Percentiles rank a stretch among this genome's conserved stretches.
phyloP scores from a whole-genome alignment of 2,797 vertebrate genomes.

The Poecile montanus region DNA sequence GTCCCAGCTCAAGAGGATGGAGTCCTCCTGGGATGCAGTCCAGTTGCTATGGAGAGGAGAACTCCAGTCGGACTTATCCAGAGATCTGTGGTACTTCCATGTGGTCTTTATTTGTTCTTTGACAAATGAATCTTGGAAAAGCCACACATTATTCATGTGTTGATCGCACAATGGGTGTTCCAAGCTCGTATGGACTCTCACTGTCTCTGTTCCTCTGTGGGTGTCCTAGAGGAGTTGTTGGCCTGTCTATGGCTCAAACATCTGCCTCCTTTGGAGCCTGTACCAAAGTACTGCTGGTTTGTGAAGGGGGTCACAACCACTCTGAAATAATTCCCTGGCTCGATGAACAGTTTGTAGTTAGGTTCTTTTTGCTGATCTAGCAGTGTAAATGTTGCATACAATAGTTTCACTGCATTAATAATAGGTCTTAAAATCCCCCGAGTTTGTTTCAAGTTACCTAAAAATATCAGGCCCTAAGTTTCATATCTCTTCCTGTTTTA shows the following conservation, averaged over 20 bases:
- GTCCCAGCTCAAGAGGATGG: background rate
- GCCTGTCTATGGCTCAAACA: background rate
- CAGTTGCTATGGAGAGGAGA: background rate
- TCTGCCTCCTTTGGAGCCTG: background rate
- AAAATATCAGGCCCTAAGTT: background rate
- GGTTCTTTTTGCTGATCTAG: background rate
- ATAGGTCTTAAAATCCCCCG: background rate
- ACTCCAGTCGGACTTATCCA: background rate
- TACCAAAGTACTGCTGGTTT: background rate
- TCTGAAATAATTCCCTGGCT: background rate
- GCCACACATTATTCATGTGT: rapidly evolving
- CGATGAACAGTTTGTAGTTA: background rate
- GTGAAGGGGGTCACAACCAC: background rate
- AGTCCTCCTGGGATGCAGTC: background rate
- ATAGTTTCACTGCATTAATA: background rate
- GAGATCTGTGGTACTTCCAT: background rate
- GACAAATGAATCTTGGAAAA: background rate
- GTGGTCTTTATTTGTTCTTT: background rate
- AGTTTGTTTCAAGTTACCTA: background rate
- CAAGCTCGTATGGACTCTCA: background rate
- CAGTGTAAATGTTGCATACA: background rate
- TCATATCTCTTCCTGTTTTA: background rate
- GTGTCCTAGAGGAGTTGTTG: background rate
- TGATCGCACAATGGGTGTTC: rapidly evolving
- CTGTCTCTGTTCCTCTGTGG: background rate